phyloP scores from a whole-genome alignment of 2,113 vertebrate genomes.

The Phocoena sinus region DNA sequence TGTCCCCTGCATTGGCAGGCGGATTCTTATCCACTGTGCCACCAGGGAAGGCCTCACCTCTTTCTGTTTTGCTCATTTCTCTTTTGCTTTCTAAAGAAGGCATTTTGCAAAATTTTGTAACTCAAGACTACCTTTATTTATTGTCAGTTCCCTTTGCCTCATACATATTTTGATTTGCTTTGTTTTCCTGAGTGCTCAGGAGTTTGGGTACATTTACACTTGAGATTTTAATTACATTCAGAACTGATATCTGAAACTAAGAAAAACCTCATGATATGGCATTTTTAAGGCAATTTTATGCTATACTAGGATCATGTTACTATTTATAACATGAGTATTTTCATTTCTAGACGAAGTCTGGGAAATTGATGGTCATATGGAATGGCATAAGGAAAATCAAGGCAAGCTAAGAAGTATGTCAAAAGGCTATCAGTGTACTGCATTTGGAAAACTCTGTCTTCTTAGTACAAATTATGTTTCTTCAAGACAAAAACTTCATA shows the following conservation, averaged over 20 bases:
- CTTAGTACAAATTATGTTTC: not conserved
- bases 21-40: no score
- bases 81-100: not conserved
- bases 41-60: not conserved
- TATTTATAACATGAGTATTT: conserved; percentile 7
- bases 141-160: not conserved
- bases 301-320: not conserved
- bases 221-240: not conserved
- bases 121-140: not conserved
- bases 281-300: not conserved
- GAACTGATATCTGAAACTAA: not conserved
- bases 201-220: not conserved
- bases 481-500: not conserved
- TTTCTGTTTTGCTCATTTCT: not conserved
- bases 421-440: not conserved
- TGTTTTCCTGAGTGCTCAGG: not conserved
- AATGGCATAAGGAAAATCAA: not conserved
- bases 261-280: not conserved
- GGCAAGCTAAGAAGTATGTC: not conserved
- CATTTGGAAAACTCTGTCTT: not conserved
- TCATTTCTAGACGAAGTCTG: not conserved
- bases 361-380: not conserved
- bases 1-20: no score
- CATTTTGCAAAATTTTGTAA: not conserved
- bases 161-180: not conserved